Evolutionary conservation across 2,888 invertebrate species (phyloP).

Genomic region (Cosmopolites sordidus): DNA sequence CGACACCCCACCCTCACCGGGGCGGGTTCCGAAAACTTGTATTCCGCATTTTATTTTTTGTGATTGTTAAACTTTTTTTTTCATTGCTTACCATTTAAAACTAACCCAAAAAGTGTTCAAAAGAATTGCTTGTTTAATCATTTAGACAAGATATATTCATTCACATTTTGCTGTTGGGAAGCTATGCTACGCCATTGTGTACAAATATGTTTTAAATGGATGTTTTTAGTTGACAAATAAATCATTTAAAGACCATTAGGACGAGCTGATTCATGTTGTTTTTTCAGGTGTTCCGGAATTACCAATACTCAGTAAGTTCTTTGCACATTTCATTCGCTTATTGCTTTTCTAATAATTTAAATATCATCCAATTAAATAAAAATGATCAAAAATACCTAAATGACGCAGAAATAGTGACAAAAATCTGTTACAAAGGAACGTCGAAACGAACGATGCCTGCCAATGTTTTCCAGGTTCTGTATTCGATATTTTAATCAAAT

Average conservation of each 20-base stretch:
- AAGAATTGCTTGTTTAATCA: conserved; percentile 11
- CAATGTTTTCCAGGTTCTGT: no score
- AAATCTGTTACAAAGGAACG: no score
- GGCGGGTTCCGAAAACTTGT: not conserved
- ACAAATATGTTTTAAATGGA: conserved; percentile 14
- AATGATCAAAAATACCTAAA: no score
- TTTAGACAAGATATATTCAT: conserved; percentile 14
- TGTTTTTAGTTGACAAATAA: conserved; percentile 10
- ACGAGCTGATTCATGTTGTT: conserved; percentile 17
- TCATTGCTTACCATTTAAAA: conserved; percentile 16
- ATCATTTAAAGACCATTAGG: conserved; percentile 9
- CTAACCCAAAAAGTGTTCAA: conserved; percentile 7
- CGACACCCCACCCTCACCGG: no score
- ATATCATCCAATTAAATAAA: no score
- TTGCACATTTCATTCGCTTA: conserved; percentile 22
- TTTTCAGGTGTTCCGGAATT: conserved; percentile 28
- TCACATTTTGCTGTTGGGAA: conserved; percentile 26
- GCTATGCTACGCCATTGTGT: conserved; percentile 19
- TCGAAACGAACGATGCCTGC: no score
- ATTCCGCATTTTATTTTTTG: conserved; percentile 37
- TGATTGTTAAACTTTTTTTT: conserved; percentile 29
- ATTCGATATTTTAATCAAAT: no score
- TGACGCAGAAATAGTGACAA: no score
- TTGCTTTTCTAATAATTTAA: conserved; percentile 8
- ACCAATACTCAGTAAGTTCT: conserved; percentile 27